Percentiles rank a stretch among this genome's conserved stretches.
phyloP scores from a whole-genome alignment of 2,888 invertebrate genomes.

The Sarcophaga rosellei region DNA sequence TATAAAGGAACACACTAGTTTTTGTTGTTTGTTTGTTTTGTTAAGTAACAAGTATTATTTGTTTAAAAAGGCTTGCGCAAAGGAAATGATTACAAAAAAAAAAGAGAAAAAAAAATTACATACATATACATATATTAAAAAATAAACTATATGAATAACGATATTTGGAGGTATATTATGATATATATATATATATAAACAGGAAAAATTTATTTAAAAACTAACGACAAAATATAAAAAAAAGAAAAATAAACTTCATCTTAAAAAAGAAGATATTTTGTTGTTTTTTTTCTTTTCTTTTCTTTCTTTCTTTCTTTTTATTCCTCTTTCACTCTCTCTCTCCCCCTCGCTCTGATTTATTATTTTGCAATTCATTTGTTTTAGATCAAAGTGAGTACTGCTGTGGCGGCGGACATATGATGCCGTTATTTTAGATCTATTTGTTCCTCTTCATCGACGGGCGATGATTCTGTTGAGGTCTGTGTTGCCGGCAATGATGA shows the following conservation, averaged over 20 bases:
- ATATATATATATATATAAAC: constrained; percentile 40
- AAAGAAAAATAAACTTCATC: constrained; percentile 36
- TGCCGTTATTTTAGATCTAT: constrained; percentile 65
- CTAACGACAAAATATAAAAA: constrained; percentile 30
- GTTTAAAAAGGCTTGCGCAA: constrained; percentile 28
- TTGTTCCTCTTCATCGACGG: constrained; percentile 47
- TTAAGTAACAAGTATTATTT: constrained; percentile 55
- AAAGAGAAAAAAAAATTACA: not conserved
- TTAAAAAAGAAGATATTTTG: constrained; percentile 53
- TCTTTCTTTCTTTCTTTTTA: not conserved
- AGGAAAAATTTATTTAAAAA: constrained; percentile 44
- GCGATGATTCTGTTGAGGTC: constrained; percentile 46
- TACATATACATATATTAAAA: constrained; percentile 17
- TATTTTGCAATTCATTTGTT: not conserved
- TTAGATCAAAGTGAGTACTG: constrained; percentile 52
- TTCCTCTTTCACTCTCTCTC: constrained; percentile 16
- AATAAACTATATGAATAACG: constrained; percentile 43
- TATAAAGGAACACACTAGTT: constrained; percentile 52
- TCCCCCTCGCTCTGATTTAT: not conserved
- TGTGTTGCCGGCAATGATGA: constrained; percentile 52
- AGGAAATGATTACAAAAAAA: constrained; percentile 8
- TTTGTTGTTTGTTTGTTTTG: not conserved
- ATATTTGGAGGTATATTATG: constrained; percentile 34
- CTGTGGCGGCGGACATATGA: constrained; percentile 24
- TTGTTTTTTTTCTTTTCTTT: constrained; percentile 30